Percentiles rank a stretch among this genome's conserved stretches.
phyloP scores from a whole-genome alignment of 2,113 vertebrate genomes.

The Conger conger region DNA sequence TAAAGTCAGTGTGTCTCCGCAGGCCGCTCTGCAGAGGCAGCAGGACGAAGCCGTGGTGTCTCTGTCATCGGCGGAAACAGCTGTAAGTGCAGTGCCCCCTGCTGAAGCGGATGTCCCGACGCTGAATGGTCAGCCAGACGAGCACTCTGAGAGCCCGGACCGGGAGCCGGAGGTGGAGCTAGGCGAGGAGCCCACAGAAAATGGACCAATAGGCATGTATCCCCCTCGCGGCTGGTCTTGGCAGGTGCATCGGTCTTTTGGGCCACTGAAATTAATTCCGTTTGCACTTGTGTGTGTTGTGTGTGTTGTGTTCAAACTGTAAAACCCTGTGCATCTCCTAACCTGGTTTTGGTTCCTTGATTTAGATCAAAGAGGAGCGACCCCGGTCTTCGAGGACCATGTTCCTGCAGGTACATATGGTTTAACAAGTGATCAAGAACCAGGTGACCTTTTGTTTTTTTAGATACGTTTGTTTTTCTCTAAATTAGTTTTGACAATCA shows the following conservation, averaged over 20 bases:
- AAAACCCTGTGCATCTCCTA: not conserved
- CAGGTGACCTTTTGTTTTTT: not conserved
- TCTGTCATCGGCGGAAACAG: constrained; percentile 66
- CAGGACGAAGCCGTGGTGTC: constrained; percentile 71
- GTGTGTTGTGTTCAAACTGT: not conserved
- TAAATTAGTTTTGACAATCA: not conserved
- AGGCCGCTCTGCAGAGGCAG: constrained; percentile 94
- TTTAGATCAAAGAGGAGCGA: not conserved
- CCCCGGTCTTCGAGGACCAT: not conserved
- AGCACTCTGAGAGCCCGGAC: constrained; percentile 77
- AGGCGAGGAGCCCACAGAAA: constrained; percentile 87
- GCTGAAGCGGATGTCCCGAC: constrained; percentile 73
- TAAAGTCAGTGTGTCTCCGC: not conserved
- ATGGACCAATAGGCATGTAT: constrained; percentile 83
- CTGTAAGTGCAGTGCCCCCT: constrained; percentile 56
- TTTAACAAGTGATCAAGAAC: not conserved
- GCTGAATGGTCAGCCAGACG: constrained; percentile 84
- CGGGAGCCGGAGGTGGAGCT: constrained; percentile 81
- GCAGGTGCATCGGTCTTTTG: not conserved
- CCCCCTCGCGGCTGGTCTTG: too few species aligned
- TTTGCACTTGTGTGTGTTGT: not conserved
- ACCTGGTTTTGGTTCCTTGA: not conserved
- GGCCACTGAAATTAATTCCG: not conserved
- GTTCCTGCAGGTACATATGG: not conserved
- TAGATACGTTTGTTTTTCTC: not conserved